These are phyloP conservation scores for Bombus impatiens DNA, from an alignment of 1,140 invertebrate species.

Conservation along the genomic window DNA sequence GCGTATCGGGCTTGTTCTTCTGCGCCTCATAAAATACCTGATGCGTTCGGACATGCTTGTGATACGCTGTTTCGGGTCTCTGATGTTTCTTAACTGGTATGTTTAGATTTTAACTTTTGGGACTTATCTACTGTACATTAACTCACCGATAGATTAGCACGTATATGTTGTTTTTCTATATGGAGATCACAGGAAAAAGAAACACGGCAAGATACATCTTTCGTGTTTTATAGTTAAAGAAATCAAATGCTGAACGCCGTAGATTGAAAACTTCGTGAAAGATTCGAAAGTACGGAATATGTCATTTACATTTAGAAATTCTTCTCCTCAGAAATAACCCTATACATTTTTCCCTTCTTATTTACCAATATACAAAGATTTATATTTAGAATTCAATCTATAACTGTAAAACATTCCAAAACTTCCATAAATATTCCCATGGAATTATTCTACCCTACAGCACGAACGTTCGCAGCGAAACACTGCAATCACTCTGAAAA, in stretches of 20 bases:
- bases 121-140: background rate
- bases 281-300: too few species aligned
- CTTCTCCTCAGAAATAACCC: too few species aligned
- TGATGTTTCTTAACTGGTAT: background rate
- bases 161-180: too few species aligned
- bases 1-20: constrained; percentile 51
- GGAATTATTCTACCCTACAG: background rate
- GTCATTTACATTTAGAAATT: too few species aligned
- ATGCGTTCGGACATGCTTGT: background rate
- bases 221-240: background rate
- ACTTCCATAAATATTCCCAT: background rate
- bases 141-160: background rate
- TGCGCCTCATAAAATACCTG: constrained; percentile 51
- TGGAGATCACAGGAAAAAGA: too few species aligned
- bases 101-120: background rate
- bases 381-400: background rate
- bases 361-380: too few species aligned
- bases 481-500: background rate
- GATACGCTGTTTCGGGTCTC: background rate
- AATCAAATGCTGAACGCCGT: too few species aligned
- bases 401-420: background rate
- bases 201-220: too few species aligned
- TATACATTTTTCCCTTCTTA: too few species aligned
- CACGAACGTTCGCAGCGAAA: background rate
- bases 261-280: too few species aligned